Base-by-base conservation (phyloP, 2,888 invertebrate species). In the Euclidia mi region DNA sequence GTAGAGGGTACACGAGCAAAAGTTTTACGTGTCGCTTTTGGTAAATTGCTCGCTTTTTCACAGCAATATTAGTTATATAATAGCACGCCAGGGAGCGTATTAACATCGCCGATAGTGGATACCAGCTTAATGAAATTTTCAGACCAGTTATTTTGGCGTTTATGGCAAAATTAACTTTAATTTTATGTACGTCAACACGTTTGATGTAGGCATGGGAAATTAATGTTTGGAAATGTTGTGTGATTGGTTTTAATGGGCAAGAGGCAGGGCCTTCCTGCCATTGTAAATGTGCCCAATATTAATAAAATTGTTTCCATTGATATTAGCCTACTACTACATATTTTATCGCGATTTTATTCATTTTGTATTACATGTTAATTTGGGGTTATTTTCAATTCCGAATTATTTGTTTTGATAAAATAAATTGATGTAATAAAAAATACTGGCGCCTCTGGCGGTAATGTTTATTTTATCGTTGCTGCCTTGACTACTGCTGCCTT, bases 1-100 rank as follows among this genome's bases (percentile, higher is more conserved):
- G n/a, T 45, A 46, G 38, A 29, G 32, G 25, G 41, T 60, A 56
- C 51, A 52, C 43, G 29, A 63, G 56, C 41, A 37, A 74, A 69
- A 74, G 49, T 69, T 71, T 67, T 56, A 67, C 62, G 55, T 58
- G 67, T 65, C 58, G 63, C 65, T 75, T 78, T 71, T 46, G 53
- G 62, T 57, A 78, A 72, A 75, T 74, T 65, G 67, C 59, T 63
- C 46, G 61, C 68, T 65, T 78, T 78, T 78, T 69, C 71, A 71
- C 56, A 45, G 52, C 58, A 37, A 59, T 52, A 68, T 62, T 62
- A 55, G 56, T 61, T 65, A 46, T 51, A 45, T 70, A 71, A 74
- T 64, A 71, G 44, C 58, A 57, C 72, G 56, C 48, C 20, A 31
- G 75, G 74, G 75, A 63, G 41, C n/a, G 15, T 56, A 75, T 67